Percentiles rank a stretch among this genome's conserved stretches.
phyloP scores from a whole-genome alignment of 2,797 vertebrate genomes.

The Acanthurus tractus region DNA sequence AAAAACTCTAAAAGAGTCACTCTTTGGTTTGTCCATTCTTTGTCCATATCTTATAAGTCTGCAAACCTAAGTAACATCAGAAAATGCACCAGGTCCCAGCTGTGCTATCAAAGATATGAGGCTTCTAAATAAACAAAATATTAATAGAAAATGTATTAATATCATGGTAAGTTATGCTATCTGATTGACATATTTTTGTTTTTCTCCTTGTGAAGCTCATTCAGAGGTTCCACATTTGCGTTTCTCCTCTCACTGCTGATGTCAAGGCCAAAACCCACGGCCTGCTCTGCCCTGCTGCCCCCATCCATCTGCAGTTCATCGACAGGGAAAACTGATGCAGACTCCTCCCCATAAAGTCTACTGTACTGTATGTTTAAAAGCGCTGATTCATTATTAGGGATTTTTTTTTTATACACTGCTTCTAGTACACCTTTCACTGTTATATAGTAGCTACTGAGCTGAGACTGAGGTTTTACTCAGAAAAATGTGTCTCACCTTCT shows the following conservation, averaged over 20 bases:
- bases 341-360: neutral
- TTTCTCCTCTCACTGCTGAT: constrained; percentile 82
- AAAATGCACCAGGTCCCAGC: neutral
- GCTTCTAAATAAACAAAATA: neutral
- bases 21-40: no score
- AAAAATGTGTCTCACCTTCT: constrained; percentile 27
- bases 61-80: neutral
- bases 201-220: constrained; percentile 85
- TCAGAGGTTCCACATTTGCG: constrained; percentile 89
- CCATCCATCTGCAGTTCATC: constrained; percentile 89
- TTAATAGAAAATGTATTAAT: neutral
- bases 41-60: neutral
- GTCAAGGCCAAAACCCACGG: constrained; percentile 91
- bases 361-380: constrained; percentile 37
- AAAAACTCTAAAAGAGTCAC: no score
- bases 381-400: constrained; percentile 5
- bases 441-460: constrained; percentile 28
- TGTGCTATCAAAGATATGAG: neutral
- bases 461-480: constrained; percentile 64
- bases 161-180: constrained; percentile 5
- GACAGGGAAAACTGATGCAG: constrained; percentile 71
- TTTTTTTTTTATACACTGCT: constrained; percentile 22
- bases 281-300: constrained; percentile 87
- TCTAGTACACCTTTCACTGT: constrained; percentile 41
- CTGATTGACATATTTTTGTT: constrained; percentile 35